Evolutionary conservation across 2,113 vertebrate genomes (phyloP), one percentile per base, ranked within the genome.

Genomic region (Malurus melanocephalus): DNA sequence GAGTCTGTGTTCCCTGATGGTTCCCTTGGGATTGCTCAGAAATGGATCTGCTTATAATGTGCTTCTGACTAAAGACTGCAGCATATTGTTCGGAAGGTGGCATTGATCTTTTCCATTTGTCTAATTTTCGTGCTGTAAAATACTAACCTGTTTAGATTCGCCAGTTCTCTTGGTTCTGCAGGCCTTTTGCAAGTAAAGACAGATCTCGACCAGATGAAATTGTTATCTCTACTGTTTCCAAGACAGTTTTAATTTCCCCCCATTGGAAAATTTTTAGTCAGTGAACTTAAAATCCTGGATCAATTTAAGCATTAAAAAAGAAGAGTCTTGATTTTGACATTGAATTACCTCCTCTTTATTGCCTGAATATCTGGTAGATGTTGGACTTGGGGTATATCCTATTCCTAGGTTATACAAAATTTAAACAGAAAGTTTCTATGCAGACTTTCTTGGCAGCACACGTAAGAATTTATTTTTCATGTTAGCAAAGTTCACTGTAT

Each of bases 391-490:
- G 57, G 42, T 26, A 78, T 72, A 53, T 84, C 26, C 22, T 81
- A 32, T 75, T 87, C 42, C 38, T 79, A 53, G 26, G 23, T 13
- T 84, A 60, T 56, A 65, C 26, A 80, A 84, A 78, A 45, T 6
- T 75, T 56, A 52, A 87, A 84, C 53, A 87, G 57, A 71, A 94
- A 51, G n/a, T 83, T 94, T 84, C 56, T 88, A 74, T 67, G 65
- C 77, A 71, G 65, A 17, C n/a, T 68, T 84, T 80, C 72, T 86
- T 92, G 95, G 73, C 80, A 93, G 32, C 13, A 45, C 21, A 65
- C 5, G 0, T 35, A 80, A 60, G 38, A 57, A 81, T 90, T 90
- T 89, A n/a, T 85, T 91, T 85, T 85, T 88, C n/a, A 6, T 3
- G 2, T 78, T 84, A 75, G 26, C 52, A 61, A 72, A 75, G 86